Percentiles rank a stretch among this genome's conserved stretches.
Conservation (phyloP, 2,797 vertebrate species). For the Mallotus villosus region DNA sequence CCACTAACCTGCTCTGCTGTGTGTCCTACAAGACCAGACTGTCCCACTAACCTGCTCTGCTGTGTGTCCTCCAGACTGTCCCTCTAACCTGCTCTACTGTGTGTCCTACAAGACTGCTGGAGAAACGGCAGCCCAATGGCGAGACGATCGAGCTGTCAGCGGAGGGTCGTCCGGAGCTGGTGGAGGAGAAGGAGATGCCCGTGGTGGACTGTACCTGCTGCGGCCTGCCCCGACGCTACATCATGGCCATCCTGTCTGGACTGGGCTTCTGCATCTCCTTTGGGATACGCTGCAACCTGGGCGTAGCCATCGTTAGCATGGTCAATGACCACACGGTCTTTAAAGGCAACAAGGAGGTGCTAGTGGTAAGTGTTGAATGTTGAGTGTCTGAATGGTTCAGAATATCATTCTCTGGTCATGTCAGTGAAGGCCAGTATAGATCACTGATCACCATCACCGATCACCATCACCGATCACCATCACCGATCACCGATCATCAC, state of each 20-base stretch:
- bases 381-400: background rate
- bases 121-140: constrained; percentile 83
- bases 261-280: constrained; percentile 95
- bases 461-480: too few species aligned
- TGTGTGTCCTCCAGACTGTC: background rate
- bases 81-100: background rate
- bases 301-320: constrained; percentile 95
- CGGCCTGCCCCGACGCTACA: constrained; percentile 89
- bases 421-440: background rate
- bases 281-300: constrained; percentile 94
- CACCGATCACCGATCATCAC: too few species aligned
- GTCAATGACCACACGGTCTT: constrained; percentile 91
- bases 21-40: constrained; percentile 58
- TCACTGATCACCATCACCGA: too few species aligned
- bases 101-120: constrained; percentile 76
- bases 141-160: constrained; percentile 88
- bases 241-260: constrained; percentile 91
- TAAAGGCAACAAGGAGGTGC: constrained; percentile 81
- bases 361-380: constrained; percentile 76
- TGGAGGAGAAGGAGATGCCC: constrained; percentile 79
- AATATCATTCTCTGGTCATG: background rate
- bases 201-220: constrained; percentile 91
- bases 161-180: constrained; percentile 83
- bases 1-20: background rate
- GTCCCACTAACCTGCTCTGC: background rate